Conservation (phyloP, 2,797 vertebrate species). For the Chelon auratus region DNA sequence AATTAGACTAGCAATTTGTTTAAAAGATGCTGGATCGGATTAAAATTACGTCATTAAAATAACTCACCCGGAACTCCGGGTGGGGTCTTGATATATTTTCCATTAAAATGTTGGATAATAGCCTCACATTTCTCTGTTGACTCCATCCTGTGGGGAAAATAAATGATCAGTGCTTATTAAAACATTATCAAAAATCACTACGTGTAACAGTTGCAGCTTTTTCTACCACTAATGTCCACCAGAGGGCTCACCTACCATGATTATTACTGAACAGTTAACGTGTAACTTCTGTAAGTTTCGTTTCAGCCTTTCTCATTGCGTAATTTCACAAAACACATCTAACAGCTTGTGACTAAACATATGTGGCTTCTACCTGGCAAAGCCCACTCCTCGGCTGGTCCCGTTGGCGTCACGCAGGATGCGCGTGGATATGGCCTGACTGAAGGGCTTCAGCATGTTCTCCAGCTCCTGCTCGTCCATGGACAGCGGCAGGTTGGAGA, state of each 20-base stretch:
- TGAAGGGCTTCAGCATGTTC: constrained; percentile 94
- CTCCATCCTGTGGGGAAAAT: constrained; percentile 88
- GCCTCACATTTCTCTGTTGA: constrained; percentile 98
- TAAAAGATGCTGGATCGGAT: background rate
- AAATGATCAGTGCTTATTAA: background rate
- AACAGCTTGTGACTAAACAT: background rate
- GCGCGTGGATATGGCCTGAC: constrained; percentile 95
- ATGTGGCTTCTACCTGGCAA: constrained; percentile 87
- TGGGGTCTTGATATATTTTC: constrained; percentile 95
- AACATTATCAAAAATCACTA: background rate
- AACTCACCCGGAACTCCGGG: constrained; percentile 91
- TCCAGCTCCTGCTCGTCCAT: constrained; percentile 97
- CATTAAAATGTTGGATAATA: constrained; percentile 96
- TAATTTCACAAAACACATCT: no score
- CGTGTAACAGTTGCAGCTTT: background rate
- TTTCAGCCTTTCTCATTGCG: no score
- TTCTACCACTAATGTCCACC: constrained; percentile 39
- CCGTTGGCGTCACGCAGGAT: constrained; percentile 92
- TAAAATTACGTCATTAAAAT: background rate
- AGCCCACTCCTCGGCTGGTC: constrained; percentile 94
- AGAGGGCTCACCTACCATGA: constrained; percentile 58
- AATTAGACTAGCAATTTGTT: background rate
- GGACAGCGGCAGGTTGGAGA: constrained; percentile 93
- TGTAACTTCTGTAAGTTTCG: background rate
- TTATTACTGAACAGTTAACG: background rate